Percentiles rank a stretch among this genome's conserved stretches.
Evolutionary conservation across 1,140 invertebrate species (phyloP).

Genomic region (Carposina sasakii): DNA sequence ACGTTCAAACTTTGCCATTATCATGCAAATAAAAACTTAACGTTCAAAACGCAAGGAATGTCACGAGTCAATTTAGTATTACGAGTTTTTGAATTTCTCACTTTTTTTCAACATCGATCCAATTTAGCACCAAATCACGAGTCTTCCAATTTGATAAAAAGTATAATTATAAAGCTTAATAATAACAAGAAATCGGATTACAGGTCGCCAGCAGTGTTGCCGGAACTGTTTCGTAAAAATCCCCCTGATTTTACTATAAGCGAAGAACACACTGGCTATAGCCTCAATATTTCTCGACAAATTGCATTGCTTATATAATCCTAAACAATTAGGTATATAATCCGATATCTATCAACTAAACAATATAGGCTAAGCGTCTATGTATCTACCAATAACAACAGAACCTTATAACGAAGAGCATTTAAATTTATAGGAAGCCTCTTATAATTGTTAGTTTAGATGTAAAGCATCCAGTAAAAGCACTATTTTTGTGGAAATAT

Average conservation of each 20-base stretch:
- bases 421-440: conserved; percentile 67
- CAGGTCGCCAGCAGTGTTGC: no score
- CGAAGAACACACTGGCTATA: no score
- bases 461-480: conserved; percentile 45
- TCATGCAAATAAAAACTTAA: conserved; percentile 69
- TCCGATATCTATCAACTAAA: conserved; percentile 63
- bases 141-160: conserved; percentile 69
- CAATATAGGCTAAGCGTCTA: conserved; percentile 68
- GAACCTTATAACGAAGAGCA: conserved; percentile 64
- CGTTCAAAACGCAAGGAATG: conserved; percentile 58
- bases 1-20: conserved; percentile 47
- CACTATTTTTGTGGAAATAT: no score
- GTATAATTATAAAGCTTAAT: conserved; percentile 66
- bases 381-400: conserved; percentile 70
- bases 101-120: conserved; percentile 56
- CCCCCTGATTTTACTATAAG: no score
- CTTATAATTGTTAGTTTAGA: conserved; percentile 49
- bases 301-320: no score
- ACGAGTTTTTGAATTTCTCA: no score
- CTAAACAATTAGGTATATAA: no score
- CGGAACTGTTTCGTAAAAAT: no score
- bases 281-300: no score
- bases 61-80: conserved; percentile 48
- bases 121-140: conserved; percentile 71
- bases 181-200: no score